Evolutionary conservation across 2,113 vertebrate genomes (phyloP), one percentile per base, ranked within the genome.

Genomic region (Hirundichthys speculiger): DNA sequence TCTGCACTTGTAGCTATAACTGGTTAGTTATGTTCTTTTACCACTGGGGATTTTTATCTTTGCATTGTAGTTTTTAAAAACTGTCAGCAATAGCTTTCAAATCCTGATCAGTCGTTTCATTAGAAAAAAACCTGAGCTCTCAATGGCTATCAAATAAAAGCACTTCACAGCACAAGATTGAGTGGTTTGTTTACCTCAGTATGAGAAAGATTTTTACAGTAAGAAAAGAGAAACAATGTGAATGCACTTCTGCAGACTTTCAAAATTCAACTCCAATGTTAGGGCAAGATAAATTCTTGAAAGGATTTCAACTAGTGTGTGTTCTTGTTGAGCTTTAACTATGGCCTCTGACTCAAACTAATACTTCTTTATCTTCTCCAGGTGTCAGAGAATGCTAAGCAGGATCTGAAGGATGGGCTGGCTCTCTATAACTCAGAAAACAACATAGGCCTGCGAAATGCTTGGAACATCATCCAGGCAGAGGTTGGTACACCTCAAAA

Each of bases 401-500:
- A 95, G 83, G 98, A 99, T 80, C 80, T 99, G 85, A 98, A 95
- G 82, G 95, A 99, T 9, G 98, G 98, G 2, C 94, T 99, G 75
- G 92, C 93, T 68, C 93, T 99, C 1, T 99, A 99, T 89, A 96
- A 98, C 84, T 95, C 95, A 0, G 96, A 99, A 50, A 95, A 94
- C 86, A 99, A 99, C 43, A 92, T 98, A 64, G 97, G 98, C 50
- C 91, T 98, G 80, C 94, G 95, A 89, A 99, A 98, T 0, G 97
- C 97, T 42, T 99, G 98, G 98, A 99, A 99, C 90, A 98, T 98
- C 86, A 98, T 99, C 80, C 98, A 99, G 89, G 96, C 97, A 5
- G 96, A 99, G 96, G 98, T 98, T 57, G n/a, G 67, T 15, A 12
- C 25, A n/a, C 15, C 2, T 38, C 43, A 46, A 38, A 16, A 1